Evolutionary conservation across 2,888 invertebrate species (phyloP).

Genomic region (Tetragnatha montana): DNA sequence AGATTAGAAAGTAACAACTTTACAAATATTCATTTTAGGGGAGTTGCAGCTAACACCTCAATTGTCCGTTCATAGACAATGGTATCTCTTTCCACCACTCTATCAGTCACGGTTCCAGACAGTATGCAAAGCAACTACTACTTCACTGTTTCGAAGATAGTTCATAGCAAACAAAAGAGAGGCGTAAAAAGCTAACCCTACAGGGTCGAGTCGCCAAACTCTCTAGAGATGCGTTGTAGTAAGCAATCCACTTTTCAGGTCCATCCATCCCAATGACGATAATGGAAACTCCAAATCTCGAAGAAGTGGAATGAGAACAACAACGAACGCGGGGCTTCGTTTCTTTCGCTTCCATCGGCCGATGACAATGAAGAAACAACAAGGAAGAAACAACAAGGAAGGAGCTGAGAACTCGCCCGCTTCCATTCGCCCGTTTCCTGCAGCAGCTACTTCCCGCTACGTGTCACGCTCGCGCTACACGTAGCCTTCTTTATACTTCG

Average conservation of each 20-base stretch:
- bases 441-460: conserved; percentile 31
- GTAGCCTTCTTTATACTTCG: conserved; percentile 32
- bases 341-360: conserved; percentile 42
- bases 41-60: no score
- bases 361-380: conserved; percentile 45
- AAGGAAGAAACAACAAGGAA: conserved; percentile 33
- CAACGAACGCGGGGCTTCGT: conserved; percentile 7
- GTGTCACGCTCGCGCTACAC: conserved; percentile 39
- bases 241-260: conserved; percentile 37
- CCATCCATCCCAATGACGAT: conserved; percentile 49
- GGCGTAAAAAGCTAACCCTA: no score
- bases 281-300: conserved; percentile 50
- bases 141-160: not conserved
- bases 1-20: no score
- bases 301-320: conserved; percentile 9
- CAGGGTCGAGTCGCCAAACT: not conserved
- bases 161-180: no score
- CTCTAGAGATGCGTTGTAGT: conserved; percentile 8
- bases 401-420: conserved; percentile 21
- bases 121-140: not conserved
- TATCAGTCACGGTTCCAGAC: no score
- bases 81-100: no score
- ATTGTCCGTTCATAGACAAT: no score
- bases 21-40: no score
- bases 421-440: not conserved